phyloP scores from a whole-genome alignment of 2,797 vertebrate genomes.

The Vipera ursinii region DNA sequence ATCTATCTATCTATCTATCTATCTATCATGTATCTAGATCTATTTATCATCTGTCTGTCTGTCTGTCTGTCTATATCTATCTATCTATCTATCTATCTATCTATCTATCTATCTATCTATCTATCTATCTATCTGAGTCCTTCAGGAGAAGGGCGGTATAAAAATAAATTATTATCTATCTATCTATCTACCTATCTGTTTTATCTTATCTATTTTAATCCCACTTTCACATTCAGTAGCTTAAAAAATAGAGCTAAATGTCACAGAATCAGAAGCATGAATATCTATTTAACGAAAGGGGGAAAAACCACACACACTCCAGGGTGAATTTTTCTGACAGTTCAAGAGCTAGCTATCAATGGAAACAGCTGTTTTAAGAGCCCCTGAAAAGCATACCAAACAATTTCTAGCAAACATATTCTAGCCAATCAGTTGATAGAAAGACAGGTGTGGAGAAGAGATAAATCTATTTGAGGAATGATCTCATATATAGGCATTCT shows the following conservation, averaged over 20 bases:
- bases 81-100: too few species aligned
- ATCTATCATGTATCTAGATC: too few species aligned
- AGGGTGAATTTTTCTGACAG: neutral
- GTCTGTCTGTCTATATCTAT: neutral
- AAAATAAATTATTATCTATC: too few species aligned
- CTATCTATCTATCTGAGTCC: too few species aligned
- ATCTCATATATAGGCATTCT: slow-evolving; percentile 44
- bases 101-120: too few species aligned
- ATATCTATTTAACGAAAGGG: neutral
- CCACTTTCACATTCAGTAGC: neutral
- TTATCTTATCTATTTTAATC: neutral
- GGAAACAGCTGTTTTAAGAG: slow-evolving; percentile 62
- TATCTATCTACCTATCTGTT: neutral
- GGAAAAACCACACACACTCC: fast-evolving
- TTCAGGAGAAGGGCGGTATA: too few species aligned
- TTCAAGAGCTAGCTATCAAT: neutral
- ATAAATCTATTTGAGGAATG: slow-evolving; percentile 36
- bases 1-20: too few species aligned
- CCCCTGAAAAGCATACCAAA: slow-evolving; percentile 13
- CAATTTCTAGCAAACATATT: slow-evolving; percentile 32
- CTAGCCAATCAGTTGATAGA: slow-evolving; percentile 37
- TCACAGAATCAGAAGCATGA: neutral
- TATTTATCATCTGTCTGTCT: neutral
- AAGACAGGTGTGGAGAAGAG: slow-evolving; percentile 29
- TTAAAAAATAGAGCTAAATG: neutral